Evolutionary conservation across 2,888 invertebrate genomes (phyloP), one percentile per base, ranked within the genome.

Genomic region (Nebria salina): DNA sequence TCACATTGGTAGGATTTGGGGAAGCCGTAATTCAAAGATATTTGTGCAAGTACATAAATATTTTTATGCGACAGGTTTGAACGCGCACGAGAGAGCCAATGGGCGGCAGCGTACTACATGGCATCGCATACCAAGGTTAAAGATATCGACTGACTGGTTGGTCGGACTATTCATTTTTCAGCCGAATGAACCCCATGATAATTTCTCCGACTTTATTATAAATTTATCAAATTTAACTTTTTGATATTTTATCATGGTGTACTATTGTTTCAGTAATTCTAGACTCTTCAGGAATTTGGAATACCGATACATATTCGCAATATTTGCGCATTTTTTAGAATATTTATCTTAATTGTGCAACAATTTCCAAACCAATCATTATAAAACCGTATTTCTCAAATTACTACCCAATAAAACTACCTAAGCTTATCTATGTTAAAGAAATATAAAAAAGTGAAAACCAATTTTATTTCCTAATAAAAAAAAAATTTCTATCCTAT

Each of bases 21-120:
- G 72, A 54, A 11, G 72, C 72, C 3, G 72, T 77, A 77, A 72
- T 72, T 77, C 77, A 77, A 34, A 41, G 65, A 54, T 77, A 72
- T 77, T 77, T 77, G 77, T 77, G 77, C 65, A 72, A 77, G 77
- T 77, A 77, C 77, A 77, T 77, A 77, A 77, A 77, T 77, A 72
- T 77, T 64, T 72, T 54, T 20, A 34, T 34, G 13, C 11, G 77
- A 77, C 77, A 72, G 77, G 77, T 26, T 77, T 54, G 54, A 54
- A 54, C 13, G 54, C 54, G 54, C 54, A 54, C 54, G 54, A 54
- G 54, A 54, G 54, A 13, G 54, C 54, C 54, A 54, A 8, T 54
- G 54, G 54, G 11, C 54, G 13, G 13, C 54, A 13, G 54, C 54
- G 54, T 34, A 34, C 34, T 34, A 5, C 34, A 54, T 13, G 54